Base-by-base conservation (phyloP, 2,797 vertebrate species). In the Chlorospingus flavigularis region DNA sequence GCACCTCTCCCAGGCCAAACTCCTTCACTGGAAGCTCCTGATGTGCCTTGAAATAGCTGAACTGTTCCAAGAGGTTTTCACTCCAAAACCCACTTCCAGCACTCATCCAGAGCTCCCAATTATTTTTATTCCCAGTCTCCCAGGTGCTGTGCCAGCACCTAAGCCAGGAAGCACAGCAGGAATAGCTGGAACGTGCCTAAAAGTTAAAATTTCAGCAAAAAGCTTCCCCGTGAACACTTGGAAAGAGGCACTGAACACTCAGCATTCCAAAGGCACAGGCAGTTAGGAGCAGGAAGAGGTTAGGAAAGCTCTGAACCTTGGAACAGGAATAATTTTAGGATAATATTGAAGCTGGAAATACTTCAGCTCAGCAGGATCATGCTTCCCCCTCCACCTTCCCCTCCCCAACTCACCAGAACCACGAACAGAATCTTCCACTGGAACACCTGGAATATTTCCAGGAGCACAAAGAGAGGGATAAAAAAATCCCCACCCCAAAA, bases 241-340 rank as follows among this genome's bases (percentile, higher is more conserved):
- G n/a, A 58, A 72, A 58, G n/a, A 57, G 58, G 43, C 37, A 57
- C 7, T 42, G 74, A 87, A 79, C 45, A 21, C 53, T 58, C 45
- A 30, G 47, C 45, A 73, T 58, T 73, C 75, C 50, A 43, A 72
- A 82, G 11, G 54, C 83, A 76, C 5, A 28, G 61, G 85, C 74
- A 70, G 66, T 57, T 24, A 80, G 24, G 80, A 65, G 89, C 88
- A 82, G 65, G 42, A 82, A 37, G 43, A 74, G 45, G 78, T 86
- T 57, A 70, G 1, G 1, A 47, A 4, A 76, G 73, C 45, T 63
- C 67, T n/a, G 19, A 6, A 39, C 18, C 39, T 66, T 73, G 31
- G 18, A 60, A 48, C 1, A 33, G 25, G 11, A 40, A 6, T 26
- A 2, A 43, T 85, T 76, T 6, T 0, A 6, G 81, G 63, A 21